Base-by-base conservation (phyloP, 2,888 invertebrate genomes). In the Chirona hameri region DNA sequence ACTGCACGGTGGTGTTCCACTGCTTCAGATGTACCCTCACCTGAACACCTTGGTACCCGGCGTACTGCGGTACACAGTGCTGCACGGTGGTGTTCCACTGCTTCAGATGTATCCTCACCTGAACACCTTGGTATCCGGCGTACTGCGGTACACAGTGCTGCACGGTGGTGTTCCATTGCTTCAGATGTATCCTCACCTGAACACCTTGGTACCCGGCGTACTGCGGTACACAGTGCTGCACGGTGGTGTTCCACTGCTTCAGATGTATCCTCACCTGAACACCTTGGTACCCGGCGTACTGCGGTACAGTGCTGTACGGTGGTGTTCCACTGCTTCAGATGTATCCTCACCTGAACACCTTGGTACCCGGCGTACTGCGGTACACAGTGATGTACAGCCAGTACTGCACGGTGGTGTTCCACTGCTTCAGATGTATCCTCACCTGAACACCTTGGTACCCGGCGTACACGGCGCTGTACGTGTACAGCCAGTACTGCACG, bases 1-100 rank as follows among this genome's bases (percentile, higher is more conserved):
- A 48, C 48, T 48, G 48, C 12, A 48, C 48, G 12, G 9, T 10
- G 48, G 7, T 48, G 12, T 12, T 12, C 7, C 9, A 12, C 7
- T 12, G 12, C 9, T 12, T 12, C 7, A 12, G 7, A 48, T 48
- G 48, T 48, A 48, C 48, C 12, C 48, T 52, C 65, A 82, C 81
- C 81, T 81, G 57, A 82, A 21, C n/a, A 65, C 46, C 79, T 82
- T 82, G 52, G 48, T 31, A 7, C 48, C 27, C 55, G 21, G 72
- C 15, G 79, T 48, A 24, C 82, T 48, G 9, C 48, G 7, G 12
- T 48, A 48, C 12, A n/a, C n/a, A n/a, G n/a, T n/a, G n/a, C n/a
- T 21, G 14, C 18, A 57, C 21, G 18, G 14, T 15, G 14, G 3
- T 21, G n/a, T n/a, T n/a, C n/a, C n/a, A n/a, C n/a, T 39, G 39